Conservation (phyloP, 2,888 invertebrate genomes). For the Altica lythri region DNA sequence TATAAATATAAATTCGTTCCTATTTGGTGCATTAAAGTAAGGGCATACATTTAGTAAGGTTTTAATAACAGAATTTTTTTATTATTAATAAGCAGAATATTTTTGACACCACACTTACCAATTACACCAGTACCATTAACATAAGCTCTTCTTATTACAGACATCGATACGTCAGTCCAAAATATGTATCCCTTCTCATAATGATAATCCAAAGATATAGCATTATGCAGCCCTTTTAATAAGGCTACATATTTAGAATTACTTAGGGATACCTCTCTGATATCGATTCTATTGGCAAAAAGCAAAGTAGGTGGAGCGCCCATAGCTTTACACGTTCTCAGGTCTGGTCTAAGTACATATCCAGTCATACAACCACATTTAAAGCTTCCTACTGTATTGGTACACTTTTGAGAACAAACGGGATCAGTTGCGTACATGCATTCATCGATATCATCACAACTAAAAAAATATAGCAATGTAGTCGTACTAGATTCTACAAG, state of each 20-base stretch:
- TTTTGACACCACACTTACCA: too few species aligned
- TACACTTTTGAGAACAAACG: constrained; percentile 87
- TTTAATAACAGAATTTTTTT: too few species aligned
- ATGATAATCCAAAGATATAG: constrained; percentile 89
- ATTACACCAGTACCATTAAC: constrained; percentile 74
- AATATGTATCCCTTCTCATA: constrained; percentile 78
- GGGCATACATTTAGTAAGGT: background rate
- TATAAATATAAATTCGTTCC: constrained; percentile 11
- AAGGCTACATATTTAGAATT: constrained; percentile 81
- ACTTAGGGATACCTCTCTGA: constrained; percentile 79
- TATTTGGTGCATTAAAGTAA: too few species aligned
- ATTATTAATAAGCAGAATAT: too few species aligned
- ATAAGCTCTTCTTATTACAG: constrained; percentile 77
- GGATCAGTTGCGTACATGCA: constrained; percentile 81
- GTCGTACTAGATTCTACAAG: too few species aligned
- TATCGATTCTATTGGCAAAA: constrained; percentile 86
- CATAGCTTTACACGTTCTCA: constrained; percentile 82
- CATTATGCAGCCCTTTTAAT: constrained; percentile 84
- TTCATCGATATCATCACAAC: constrained; percentile 86
- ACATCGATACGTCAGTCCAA: constrained; percentile 88
- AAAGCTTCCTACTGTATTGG: constrained; percentile 82
- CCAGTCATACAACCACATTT: constrained; percentile 83
- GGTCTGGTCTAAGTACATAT: constrained; percentile 80
- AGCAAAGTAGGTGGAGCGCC: constrained; percentile 81
- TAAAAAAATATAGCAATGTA: constrained; percentile 47